phyloP scores from a whole-genome alignment of 1,140 invertebrate genomes.

The Aphaenogaster floridana region DNA sequence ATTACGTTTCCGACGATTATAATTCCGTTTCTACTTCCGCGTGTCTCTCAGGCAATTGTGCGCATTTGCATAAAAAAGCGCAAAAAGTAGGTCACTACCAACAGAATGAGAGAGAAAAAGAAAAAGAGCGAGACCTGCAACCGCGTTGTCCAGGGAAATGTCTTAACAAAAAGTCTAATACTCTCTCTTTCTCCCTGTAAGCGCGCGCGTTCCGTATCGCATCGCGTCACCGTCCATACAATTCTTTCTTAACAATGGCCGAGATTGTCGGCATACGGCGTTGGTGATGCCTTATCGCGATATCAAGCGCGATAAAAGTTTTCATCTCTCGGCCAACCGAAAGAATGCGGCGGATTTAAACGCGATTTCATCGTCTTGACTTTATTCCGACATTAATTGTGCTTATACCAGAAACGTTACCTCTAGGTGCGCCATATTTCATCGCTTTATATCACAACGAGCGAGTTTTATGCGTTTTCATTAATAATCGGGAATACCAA shows the following conservation, averaged over 20 bases:
- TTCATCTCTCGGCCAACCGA: constrained; percentile 39
- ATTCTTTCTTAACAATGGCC: constrained; percentile 42
- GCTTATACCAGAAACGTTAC: constrained; percentile 35
- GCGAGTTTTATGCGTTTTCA: constrained; percentile 36
- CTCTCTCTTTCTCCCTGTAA: background rate
- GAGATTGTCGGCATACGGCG: constrained; percentile 5
- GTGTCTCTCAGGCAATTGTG: constrained; percentile 29
- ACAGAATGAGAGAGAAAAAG: background rate
- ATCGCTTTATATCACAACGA: background rate
- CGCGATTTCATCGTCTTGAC: constrained; percentile 7
- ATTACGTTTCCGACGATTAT: constrained; percentile 39
- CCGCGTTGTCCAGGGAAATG: background rate
- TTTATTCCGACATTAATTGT: constrained; percentile 54
- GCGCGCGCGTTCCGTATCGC: background rate
- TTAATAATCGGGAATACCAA: constrained; percentile 22
- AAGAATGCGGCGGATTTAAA: constrained; percentile 45
- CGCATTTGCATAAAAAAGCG: constrained; percentile 28
- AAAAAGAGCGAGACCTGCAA: background rate
- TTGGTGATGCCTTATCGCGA: constrained; percentile 27
- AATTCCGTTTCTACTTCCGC: constrained; percentile 25
- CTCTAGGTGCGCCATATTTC: background rate
- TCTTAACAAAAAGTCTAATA: constrained; percentile 38
- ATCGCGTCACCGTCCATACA: constrained; percentile 6
- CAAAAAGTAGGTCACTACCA: constrained; percentile 15
- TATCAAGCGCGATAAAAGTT: constrained; percentile 62